Evolutionary conservation across 2,113 vertebrate species (phyloP), one percentile per base, ranked within the genome.

Genomic region (Shinisaurus crocodilurus): DNA sequence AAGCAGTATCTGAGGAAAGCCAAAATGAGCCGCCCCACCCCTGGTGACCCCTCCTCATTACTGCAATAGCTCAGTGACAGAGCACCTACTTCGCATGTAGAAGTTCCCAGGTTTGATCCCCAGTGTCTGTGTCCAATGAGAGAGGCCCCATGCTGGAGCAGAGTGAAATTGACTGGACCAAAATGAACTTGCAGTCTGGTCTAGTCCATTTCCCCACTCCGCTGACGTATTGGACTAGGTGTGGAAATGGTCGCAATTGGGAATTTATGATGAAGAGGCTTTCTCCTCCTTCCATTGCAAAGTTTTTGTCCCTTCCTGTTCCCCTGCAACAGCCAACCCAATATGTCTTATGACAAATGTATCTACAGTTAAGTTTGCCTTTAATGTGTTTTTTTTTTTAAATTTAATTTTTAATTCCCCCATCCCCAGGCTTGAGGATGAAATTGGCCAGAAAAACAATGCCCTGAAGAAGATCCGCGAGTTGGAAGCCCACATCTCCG

Each of bases 391-490:
- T 50, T 63, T 16, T 34, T 43, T 32, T 79, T 81, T 2, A 34
- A 54, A 6, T 65, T 43, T 67, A 34, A 7, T 57, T 37, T n/a
- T 23, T 9, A 15, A 79, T 12, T 48, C 45, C 3, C 29, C 77
- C 32, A 2, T 43, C 29, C 37, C 8, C 91, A 99, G 99, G 87
- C 93, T 99, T 32, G 99, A 99, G 7, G 98, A 99, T 1, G 99
- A 99, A 96, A 97, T 96, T 0, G 94, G 92, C n/a, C 98, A 98
- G 85, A 98, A 98, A 10, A 98, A 97, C 88, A 97, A 97, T 0
- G 98, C 98, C 0, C 96, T 99, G 85, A 99, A 99, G 96, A 98
- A 98, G 91, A 97, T 99, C 40, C 97, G 98, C 20, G 99, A 99
- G 97, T 87, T 99, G 96, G 99, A 99, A 96, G 96, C 96, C 3